Percentiles rank a stretch among this genome's conserved stretches.
These are phyloP conservation scores for Axea sp. DNA, from an alignment of 2,888 invertebrate genomes.

Conservation along the genomic window DNA sequence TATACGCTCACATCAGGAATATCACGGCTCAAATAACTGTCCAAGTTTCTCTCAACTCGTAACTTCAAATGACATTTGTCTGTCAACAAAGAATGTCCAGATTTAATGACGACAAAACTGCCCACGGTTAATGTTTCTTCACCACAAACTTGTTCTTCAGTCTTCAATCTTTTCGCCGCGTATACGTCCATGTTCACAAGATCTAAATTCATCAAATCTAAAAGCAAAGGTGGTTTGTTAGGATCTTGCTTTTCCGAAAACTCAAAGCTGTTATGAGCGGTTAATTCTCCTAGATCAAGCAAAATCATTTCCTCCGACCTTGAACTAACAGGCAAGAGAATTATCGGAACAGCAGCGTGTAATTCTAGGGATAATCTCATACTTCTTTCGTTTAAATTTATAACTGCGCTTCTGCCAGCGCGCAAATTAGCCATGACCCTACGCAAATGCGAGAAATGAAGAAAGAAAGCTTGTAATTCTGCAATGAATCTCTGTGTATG, in stretches of 20 bases:
- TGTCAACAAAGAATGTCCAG: slow-evolving; percentile 86
- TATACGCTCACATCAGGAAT: slow-evolving; percentile 90
- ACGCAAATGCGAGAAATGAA: slow-evolving; percentile 91
- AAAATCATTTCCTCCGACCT: slow-evolving; percentile 88
- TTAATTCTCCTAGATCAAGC: slow-evolving; percentile 89
- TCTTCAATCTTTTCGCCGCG: slow-evolving; percentile 81
- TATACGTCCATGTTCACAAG: slow-evolving; percentile 89
- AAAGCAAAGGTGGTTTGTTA: slow-evolving; percentile 79
- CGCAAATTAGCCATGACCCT: slow-evolving; percentile 86
- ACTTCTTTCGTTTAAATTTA: slow-evolving; percentile 75
- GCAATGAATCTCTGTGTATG: slow-evolving; percentile 96
- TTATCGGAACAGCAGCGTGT: slow-evolving; percentile 88
- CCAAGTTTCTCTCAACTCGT: slow-evolving; percentile 90
- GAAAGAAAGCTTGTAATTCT: slow-evolving; percentile 92
- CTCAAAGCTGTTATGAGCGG: slow-evolving; percentile 88
- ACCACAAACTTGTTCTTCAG: slow-evolving; percentile 62
- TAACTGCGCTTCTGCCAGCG: slow-evolving; percentile 83
- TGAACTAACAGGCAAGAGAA: slow-evolving; percentile 92
- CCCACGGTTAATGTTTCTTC: slow-evolving; percentile 78
- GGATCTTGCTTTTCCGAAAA: slow-evolving; percentile 81
- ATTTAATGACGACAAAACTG: slow-evolving; percentile 80
- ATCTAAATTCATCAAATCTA: slow-evolving; percentile 88
- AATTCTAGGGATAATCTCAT: slow-evolving; percentile 83
- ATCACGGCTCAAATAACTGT: slow-evolving; percentile 80
- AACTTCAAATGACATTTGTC: slow-evolving; percentile 90